phyloP scores from a whole-genome alignment of 2,888 invertebrate species.

The Apomyelois bistriatella region DNA sequence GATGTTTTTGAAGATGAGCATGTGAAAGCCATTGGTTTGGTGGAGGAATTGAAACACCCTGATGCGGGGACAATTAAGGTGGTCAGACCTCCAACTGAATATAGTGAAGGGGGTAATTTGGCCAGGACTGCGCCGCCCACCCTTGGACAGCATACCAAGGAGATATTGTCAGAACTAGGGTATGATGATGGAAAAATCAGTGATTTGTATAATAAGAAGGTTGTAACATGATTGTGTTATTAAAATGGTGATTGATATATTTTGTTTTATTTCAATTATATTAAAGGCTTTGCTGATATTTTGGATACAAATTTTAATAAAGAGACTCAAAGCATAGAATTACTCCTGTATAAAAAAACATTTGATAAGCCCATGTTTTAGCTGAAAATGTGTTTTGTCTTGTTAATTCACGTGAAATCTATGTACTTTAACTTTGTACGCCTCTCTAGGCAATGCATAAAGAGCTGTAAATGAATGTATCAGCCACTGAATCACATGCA shows the following conservation, averaged over 20 bases:
- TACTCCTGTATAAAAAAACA: no score
- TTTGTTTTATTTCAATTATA: neutral
- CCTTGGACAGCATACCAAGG: constrained; percentile 92
- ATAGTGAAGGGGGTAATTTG: constrained; percentile 85
- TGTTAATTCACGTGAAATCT: no score
- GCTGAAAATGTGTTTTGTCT: no score
- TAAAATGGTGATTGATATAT: no score
- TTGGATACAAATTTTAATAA: no score
- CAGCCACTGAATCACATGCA: no score
- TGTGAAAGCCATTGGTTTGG: constrained; percentile 85
- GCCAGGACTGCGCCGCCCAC: constrained; percentile 88
- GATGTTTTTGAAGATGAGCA: constrained; percentile 95
- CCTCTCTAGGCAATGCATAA: no score
- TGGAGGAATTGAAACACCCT: constrained; percentile 85
- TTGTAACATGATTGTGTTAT: constrained; percentile 36
- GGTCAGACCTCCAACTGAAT: constrained; percentile 93
- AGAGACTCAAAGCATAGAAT: no score
- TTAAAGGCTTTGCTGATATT: no score
- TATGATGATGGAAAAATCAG: constrained; percentile 81
- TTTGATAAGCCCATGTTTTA: no score
- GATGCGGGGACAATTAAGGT: constrained; percentile 85
- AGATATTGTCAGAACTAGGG: constrained; percentile 84
- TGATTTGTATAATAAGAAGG: constrained; percentile 69
- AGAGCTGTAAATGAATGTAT: no score
- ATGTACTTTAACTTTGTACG: no score